Evolutionary conservation across 2,113 vertebrate species (phyloP).

Genomic region (Xenopus laevis): DNA sequence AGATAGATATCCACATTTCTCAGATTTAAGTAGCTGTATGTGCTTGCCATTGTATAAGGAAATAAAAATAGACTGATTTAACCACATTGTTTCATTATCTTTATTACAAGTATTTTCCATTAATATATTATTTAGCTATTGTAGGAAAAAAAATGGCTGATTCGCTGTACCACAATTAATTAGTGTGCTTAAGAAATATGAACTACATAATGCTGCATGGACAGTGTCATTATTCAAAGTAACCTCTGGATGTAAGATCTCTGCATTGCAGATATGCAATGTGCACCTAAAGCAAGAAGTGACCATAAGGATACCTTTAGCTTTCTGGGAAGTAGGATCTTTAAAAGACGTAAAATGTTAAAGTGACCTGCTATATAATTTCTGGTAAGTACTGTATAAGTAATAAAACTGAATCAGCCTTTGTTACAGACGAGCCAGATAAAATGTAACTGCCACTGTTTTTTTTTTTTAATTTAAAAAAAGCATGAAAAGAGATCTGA

Average conservation of each 20-base stretch:
- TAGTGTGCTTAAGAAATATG: constrained; percentile 46
- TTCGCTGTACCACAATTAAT: too few relatives aligned
- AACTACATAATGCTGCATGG: constrained; percentile 50
- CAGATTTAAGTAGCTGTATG: too few relatives aligned
- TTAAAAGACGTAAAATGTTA: constrained; percentile 67
- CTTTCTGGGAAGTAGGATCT: constrained; percentile 72
- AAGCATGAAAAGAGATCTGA: too few relatives aligned
- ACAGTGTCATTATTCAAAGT: constrained; percentile 57
- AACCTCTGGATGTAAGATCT: constrained; percentile 58
- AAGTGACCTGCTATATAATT: constrained; percentile 57
- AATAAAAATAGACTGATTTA: too few relatives aligned
- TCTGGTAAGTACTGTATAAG: constrained; percentile 66
- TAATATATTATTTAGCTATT: too few relatives aligned
- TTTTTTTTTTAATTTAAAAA: constrained; percentile 33
- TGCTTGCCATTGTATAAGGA: too few relatives aligned
- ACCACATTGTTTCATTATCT: too few relatives aligned
- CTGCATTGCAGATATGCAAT: constrained; percentile 60
- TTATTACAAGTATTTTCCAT: too few relatives aligned
- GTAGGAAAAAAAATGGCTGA: too few relatives aligned
- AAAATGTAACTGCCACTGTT: constrained; percentile 43
- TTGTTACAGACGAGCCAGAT: constrained; percentile 44
- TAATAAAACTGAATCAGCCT: constrained; percentile 61
- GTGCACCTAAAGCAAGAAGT: constrained; percentile 62
- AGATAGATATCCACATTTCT: too few relatives aligned
- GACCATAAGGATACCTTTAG: constrained; percentile 64